Conservation (phyloP, 2,797 vertebrate species). For the Nasua narica region DNA sequence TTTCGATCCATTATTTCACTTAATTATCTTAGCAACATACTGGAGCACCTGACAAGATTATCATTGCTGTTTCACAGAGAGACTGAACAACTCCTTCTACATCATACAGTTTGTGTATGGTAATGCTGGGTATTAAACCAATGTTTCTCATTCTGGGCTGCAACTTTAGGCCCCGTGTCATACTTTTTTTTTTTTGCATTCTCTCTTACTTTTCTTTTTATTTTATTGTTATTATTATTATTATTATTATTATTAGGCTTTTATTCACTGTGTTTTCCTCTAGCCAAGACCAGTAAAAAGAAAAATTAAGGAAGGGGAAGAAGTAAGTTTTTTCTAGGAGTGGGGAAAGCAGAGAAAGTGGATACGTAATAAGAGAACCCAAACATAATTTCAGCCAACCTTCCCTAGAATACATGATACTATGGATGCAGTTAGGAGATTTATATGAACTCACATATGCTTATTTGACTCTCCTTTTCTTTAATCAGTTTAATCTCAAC, state of each 20-base stretch:
- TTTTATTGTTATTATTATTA: too few relatives aligned
- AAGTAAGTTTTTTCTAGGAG: not conserved
- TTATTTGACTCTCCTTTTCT: not conserved
- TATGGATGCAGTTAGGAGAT: not conserved
- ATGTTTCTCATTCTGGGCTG: not conserved
- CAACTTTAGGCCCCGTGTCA: not conserved
- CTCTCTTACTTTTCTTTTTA: not conserved
- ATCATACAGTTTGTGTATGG: not conserved
- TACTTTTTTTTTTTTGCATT: not conserved
- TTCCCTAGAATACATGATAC: not conserved
- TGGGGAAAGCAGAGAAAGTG: not conserved
- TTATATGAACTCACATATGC: not conserved
- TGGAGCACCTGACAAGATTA: not conserved
- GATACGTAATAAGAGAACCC: not conserved
- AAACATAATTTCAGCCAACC: not conserved
- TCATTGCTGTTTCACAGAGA: not conserved
- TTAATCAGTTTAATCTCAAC: not conserved
- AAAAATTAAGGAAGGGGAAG: not conserved
- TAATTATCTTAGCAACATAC: not conserved
- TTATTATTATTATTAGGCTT: not conserved
- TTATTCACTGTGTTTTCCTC: not conserved
- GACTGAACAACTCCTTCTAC: not conserved
- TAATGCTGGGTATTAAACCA: not conserved
- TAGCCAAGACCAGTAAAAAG: not conserved
- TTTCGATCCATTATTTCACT: conserved; percentile 1